A percentile compares a stretch with the other conserved stretches of the same genome.
Conservation (phyloP, 53 echinoderm and acorn worm species). For the Holothuria leucospilota region DNA sequence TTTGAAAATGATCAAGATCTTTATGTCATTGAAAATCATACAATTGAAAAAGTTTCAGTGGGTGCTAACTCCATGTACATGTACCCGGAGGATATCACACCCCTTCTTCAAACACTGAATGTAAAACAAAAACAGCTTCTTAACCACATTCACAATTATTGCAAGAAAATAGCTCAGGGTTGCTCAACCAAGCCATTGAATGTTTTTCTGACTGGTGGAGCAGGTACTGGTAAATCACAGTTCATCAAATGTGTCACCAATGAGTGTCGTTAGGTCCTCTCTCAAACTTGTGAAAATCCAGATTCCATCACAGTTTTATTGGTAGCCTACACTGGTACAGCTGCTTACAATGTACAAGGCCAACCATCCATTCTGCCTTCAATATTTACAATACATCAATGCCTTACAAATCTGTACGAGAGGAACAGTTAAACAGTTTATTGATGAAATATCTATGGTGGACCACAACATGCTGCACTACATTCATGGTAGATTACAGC, state of each 20-base stretch:
- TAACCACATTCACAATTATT: conserved; percentile 35
- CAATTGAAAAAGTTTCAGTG: conserved; percentile 24
- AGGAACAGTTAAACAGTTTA: conserved; percentile 23
- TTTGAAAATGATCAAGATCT: neutral
- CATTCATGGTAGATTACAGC: conserved; percentile 37
- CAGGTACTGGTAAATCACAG: conserved; percentile 59
- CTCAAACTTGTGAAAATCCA: neutral
- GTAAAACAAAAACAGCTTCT: conserved; percentile 44
- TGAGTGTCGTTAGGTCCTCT: neutral
- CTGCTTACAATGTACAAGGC: conserved; percentile 38
- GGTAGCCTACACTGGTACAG: conserved; percentile 44
- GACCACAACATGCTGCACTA: conserved; percentile 28
- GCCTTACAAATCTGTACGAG: conserved; percentile 37
- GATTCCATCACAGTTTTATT: conserved; percentile 11
- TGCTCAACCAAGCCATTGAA: conserved; percentile 38
- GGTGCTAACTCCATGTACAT: conserved; percentile 1
- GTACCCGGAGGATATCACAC: no score
- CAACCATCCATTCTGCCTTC: conserved; percentile 36
- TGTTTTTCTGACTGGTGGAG: conserved; percentile 60
- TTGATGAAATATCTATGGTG: conserved; percentile 55
- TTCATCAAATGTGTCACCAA: conserved; percentile 55
- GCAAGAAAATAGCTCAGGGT: conserved; percentile 35
- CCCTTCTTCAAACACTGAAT: conserved; percentile 34
- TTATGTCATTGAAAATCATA: neutral
- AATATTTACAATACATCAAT: conserved; percentile 5